Evolutionary conservation across 1,140 invertebrate species (phyloP).

Genomic region (Neodiprion fabricii): DNA sequence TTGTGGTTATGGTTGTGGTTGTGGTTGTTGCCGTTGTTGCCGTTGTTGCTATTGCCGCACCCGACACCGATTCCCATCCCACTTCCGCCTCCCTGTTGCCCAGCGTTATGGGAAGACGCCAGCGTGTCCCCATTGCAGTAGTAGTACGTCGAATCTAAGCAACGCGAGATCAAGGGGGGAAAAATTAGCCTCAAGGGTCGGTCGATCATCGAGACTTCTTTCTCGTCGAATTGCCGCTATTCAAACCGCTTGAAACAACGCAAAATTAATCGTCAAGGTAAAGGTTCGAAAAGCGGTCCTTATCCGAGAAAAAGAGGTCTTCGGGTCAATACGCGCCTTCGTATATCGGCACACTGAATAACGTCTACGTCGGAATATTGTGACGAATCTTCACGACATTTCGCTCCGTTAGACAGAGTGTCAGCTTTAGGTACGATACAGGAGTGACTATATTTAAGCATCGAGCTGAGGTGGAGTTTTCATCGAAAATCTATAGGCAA

Average conservation of each 20-base stretch:
- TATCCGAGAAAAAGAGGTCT: too few relatives aligned
- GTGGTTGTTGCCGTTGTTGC: slow-evolving; percentile 40
- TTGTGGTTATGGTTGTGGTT: slow-evolving; percentile 23
- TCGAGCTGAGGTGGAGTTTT: too few relatives aligned
- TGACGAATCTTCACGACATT: too few relatives aligned
- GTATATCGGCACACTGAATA: too few relatives aligned
- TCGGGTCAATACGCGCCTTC: too few relatives aligned
- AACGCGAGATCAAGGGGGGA: slow-evolving; percentile 18
- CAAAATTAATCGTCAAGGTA: slow-evolving; percentile 5
- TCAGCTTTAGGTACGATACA: too few relatives aligned
- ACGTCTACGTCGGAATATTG: too few relatives aligned
- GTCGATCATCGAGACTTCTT: too few relatives aligned
- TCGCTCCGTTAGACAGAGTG: too few relatives aligned
- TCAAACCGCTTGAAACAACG: neutral
- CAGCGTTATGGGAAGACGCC: slow-evolving; percentile 60
- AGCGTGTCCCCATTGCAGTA: slow-evolving; percentile 68
- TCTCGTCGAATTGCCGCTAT: too few relatives aligned
- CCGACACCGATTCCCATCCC: slow-evolving; percentile 14
- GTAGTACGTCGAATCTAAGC: slow-evolving; percentile 70
- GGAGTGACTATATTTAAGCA: too few relatives aligned
- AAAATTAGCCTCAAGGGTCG: neutral
- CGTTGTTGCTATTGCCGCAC: slow-evolving; percentile 39
- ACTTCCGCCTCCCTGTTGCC: slow-evolving; percentile 45
- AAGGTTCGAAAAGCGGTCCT: neutral
- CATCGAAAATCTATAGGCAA: too few relatives aligned